A percentile compares a stretch with the other conserved stretches of the same genome.
Conservation (phyloP, 2,888 invertebrate species). For the Trachelus stipa region DNA sequence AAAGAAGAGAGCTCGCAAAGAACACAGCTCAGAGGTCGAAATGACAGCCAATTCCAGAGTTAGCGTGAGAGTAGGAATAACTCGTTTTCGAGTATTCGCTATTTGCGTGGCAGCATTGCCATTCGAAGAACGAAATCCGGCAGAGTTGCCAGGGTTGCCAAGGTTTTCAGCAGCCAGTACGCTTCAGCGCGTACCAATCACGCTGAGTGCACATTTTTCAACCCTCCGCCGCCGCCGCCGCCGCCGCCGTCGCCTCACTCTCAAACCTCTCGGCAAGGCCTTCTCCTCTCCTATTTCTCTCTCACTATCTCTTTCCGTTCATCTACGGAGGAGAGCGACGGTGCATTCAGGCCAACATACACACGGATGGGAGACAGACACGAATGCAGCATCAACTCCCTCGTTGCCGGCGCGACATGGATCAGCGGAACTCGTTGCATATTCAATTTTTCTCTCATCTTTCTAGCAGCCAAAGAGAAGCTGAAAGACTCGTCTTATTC, state of each 20-base stretch:
- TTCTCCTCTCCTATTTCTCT: constrained; percentile 36
- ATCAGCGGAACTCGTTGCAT: constrained; percentile 31
- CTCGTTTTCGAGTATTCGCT: too few relatives aligned
- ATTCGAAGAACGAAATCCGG: too few relatives aligned
- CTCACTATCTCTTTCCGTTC: not conserved
- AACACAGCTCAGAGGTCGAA: too few relatives aligned
- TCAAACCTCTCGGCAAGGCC: constrained; percentile 23
- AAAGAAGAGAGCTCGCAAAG: too few relatives aligned
- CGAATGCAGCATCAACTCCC: not conserved
- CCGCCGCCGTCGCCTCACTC: not conserved
- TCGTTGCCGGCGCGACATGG: constrained; percentile 16
- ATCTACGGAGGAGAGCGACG: too few relatives aligned
- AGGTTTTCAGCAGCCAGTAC: constrained; percentile 40
- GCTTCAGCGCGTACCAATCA: constrained; percentile 57
- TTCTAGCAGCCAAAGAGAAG: too few relatives aligned
- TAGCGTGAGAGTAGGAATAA: too few relatives aligned
- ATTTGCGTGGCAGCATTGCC: too few relatives aligned
- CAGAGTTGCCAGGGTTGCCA: too few relatives aligned
- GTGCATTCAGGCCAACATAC: too few relatives aligned
- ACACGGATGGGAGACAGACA: not conserved
- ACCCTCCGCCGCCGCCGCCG: constrained; percentile 15
- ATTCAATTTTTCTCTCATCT: constrained; percentile 34
- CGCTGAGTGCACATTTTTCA: constrained; percentile 63
- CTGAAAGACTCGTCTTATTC: too few relatives aligned
- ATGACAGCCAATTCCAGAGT: too few relatives aligned